Conservation (phyloP, 2,113 vertebrate genomes). For the Eulemur macaco region DNA sequence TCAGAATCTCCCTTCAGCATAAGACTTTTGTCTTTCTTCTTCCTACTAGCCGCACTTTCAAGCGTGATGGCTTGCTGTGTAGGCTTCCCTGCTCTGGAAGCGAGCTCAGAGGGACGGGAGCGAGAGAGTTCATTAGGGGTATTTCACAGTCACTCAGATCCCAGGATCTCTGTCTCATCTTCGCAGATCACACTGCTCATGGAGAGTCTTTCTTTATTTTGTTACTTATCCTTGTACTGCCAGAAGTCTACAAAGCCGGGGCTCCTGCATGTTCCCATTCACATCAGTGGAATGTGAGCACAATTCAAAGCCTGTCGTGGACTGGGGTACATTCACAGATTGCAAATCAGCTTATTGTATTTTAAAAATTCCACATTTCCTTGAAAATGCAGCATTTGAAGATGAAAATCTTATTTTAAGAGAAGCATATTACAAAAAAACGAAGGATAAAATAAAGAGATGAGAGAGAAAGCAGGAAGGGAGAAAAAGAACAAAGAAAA, state of each 20-base stretch:
- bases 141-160: conserved; percentile 64
- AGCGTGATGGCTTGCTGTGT: conserved; percentile 61
- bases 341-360: conserved; percentile 75
- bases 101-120: conserved; percentile 6
- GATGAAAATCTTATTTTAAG: conserved; percentile 66
- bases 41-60: conserved; percentile 56
- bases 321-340: conserved; percentile 42
- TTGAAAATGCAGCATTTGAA: conserved; percentile 64
- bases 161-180: conserved; percentile 67
- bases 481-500: conserved; percentile 61
- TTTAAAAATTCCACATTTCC: conserved; percentile 59
- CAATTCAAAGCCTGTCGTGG: conserved; percentile 45
- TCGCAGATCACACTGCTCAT: conserved; percentile 60
- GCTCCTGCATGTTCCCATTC: conserved; percentile 50
- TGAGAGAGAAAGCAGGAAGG: conserved; percentile 35
- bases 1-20: conserved; percentile 60
- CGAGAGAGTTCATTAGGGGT: conserved; percentile 72
- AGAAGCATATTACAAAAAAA: conserved; percentile 41
- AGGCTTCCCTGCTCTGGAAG: conserved; percentile 47
- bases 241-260: conserved; percentile 63
- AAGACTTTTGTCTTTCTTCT: conserved; percentile 68
- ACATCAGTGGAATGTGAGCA: background rate
- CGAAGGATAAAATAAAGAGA: conserved; percentile 47
- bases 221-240: conserved; percentile 61
- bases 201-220: conserved; percentile 71